Conservation (phyloP, 1,140 invertebrate genomes). For the Heliconius hermathena region DNA sequence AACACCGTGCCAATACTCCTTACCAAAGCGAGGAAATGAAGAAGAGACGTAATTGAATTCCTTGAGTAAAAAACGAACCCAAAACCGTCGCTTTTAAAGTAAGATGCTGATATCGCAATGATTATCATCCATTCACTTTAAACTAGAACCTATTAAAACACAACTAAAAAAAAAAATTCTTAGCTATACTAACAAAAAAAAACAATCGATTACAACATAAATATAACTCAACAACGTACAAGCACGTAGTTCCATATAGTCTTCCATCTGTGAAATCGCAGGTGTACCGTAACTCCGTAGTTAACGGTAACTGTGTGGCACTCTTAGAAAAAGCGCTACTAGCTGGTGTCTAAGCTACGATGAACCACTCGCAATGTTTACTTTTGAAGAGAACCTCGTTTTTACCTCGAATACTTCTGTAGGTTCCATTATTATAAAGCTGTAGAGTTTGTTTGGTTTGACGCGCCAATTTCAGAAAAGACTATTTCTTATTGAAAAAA, state of each 20-base stretch:
- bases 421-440: too few relatives aligned
- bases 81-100: too few relatives aligned
- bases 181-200: not conserved
- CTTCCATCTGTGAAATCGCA: slow-evolving; percentile 30
- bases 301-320: slow-evolving; percentile 21
- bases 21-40: too few relatives aligned
- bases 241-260: slow-evolving; percentile 20
- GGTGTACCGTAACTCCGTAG: slow-evolving; percentile 24
- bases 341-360: not conserved
- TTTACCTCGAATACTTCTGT: too few relatives aligned
- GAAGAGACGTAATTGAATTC: too few relatives aligned
- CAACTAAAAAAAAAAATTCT: not conserved
- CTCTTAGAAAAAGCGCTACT: not conserved
- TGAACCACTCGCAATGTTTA: not conserved
- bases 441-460: too few relatives aligned
- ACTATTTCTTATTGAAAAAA: too few relatives aligned
- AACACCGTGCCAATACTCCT: too few relatives aligned
- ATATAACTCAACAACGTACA: not conserved
- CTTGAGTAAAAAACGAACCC: too few relatives aligned
- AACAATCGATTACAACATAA: not conserved
- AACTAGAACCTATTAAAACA: not conserved
- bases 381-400: not conserved
- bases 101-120: too few relatives aligned
- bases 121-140: too few relatives aligned
- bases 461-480: too few relatives aligned